These are phyloP conservation scores for Sminthurinus aureus DNA, from an alignment of 2,888 invertebrate species.

Conservation along the genomic window DNA sequence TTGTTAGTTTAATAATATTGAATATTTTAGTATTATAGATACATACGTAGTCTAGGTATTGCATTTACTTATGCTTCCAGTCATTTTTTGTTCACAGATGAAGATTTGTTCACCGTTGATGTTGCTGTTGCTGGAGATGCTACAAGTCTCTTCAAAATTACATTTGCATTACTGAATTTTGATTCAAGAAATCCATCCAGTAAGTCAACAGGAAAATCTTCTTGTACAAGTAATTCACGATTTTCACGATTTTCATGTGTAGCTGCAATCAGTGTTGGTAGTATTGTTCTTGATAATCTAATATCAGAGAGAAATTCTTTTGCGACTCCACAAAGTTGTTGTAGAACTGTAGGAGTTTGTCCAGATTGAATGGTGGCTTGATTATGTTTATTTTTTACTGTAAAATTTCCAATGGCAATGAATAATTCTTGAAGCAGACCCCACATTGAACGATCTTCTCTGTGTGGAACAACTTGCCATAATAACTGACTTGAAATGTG, in stretches of 20 bases:
- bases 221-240: constrained; percentile 77
- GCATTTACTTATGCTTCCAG: neutral
- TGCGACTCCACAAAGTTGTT: constrained; percentile 82
- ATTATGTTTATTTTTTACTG: constrained; percentile 79
- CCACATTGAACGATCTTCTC: constrained; percentile 58
- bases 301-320: constrained; percentile 86
- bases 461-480: constrained; percentile 70
- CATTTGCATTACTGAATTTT: constrained; percentile 66
- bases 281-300: constrained; percentile 73
- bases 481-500: constrained; percentile 84
- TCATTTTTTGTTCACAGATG: neutral
- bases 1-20: no score
- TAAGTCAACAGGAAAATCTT: constrained; percentile 62
- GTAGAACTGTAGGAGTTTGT: constrained; percentile 79
- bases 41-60: neutral
- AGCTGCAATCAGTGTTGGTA: constrained; percentile 81
- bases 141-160: constrained; percentile 63
- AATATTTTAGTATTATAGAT: no score
- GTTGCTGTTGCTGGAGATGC: neutral
- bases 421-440: constrained; percentile 79
- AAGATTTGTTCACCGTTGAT: neutral
- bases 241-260: constrained; percentile 74
- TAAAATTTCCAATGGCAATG: constrained; percentile 81
- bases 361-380: constrained; percentile 81
- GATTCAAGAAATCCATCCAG: constrained; percentile 69